Evolutionary conservation across 2,888 invertebrate species (phyloP).

Genomic region (Gastracanthus pulcherrimus): DNA sequence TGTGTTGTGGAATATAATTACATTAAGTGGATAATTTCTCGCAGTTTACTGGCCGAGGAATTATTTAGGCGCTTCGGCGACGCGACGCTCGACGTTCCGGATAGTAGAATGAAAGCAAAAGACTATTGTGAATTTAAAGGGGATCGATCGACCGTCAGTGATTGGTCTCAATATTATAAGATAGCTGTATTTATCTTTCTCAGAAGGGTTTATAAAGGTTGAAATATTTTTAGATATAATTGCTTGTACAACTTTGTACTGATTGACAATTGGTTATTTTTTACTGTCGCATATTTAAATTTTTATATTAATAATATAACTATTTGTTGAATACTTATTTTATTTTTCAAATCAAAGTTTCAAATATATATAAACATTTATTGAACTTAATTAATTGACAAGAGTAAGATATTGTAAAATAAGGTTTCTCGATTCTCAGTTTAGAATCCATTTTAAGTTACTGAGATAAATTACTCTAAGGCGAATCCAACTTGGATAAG

Average conservation of each 20-base stretch:
- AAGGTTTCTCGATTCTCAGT: too few species aligned
- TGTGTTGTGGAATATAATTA: conserved; percentile 21
- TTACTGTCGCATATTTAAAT: too few species aligned
- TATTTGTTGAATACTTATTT: neutral
- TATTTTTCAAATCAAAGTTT: too few species aligned
- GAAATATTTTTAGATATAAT: too few species aligned
- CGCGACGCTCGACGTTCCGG: neutral
- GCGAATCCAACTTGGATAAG: neutral
- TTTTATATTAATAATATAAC: neutral
- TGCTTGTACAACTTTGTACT: neutral
- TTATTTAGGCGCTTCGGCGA: conserved; percentile 25
- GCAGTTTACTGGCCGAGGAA: neutral
- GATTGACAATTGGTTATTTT: too few species aligned
- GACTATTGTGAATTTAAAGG: neutral
- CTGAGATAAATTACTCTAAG: neutral
- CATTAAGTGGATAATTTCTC: conserved; percentile 30
- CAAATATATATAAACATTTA: too few species aligned
- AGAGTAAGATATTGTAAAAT: too few species aligned
- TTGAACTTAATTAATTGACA: too few species aligned
- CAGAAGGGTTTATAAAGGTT: neutral
- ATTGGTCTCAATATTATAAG: neutral
- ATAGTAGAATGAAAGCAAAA: neutral
- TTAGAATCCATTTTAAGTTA: neutral
- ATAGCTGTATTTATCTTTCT: neutral
- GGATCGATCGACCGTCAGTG: neutral